Evolutionary conservation across 2,797 vertebrate genomes (phyloP).

Genomic region (Oceanodroma leucorhoa): DNA sequence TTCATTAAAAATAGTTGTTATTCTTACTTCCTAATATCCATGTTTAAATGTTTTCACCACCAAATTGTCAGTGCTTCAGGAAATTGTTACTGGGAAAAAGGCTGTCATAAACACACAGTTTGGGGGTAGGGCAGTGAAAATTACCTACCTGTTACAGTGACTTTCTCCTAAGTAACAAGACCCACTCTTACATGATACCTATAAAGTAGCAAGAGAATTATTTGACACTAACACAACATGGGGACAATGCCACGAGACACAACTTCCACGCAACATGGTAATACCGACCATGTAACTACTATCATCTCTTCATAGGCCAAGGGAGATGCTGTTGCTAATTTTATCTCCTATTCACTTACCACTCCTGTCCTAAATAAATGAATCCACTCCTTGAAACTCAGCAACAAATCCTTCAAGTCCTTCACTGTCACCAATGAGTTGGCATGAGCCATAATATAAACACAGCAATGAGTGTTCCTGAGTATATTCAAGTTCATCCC

Average conservation of each 20-base stretch:
- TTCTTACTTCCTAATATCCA: background rate
- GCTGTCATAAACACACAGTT: background rate
- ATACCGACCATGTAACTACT: background rate
- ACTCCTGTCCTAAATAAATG: background rate
- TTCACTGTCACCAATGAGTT: background rate
- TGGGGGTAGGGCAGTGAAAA: background rate
- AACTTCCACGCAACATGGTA: accelerated
- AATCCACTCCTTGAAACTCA: background rate
- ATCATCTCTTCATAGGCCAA: background rate
- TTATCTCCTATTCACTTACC: background rate
- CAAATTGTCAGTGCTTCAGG: background rate
- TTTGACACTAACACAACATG: background rate
- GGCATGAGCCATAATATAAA: background rate
- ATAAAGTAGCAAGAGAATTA: background rate
- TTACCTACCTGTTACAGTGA: background rate
- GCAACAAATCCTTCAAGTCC: background rate
- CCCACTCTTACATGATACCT: background rate
- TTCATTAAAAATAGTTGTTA: background rate
- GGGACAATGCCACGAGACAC: background rate
- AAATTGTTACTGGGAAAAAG: background rate
- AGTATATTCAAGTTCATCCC: background rate
- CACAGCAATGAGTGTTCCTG: background rate
- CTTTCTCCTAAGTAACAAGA: background rate
- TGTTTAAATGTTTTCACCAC: background rate
- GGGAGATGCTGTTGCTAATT: background rate